Base-by-base conservation (phyloP, 2,797 vertebrate species). In the Coccyzus lansbergi region DNA sequence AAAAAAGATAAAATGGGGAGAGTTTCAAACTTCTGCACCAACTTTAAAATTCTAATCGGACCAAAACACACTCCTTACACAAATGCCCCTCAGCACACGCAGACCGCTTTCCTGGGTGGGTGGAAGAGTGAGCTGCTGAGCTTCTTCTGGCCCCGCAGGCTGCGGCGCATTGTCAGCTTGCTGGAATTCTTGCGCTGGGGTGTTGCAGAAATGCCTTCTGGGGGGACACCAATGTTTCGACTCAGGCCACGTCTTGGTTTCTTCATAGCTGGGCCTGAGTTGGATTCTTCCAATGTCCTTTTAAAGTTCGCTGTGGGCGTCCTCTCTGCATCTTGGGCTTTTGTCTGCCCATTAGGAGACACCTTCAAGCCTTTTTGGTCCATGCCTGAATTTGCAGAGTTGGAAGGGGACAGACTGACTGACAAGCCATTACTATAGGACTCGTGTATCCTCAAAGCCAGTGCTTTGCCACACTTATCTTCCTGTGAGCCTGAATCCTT, bases 31-130 rank as follows among this genome's bases (percentile, higher is more conserved):
- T 75, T 65, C 86, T 31, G 95, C 93, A 86, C 81, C 92, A 80
- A 96, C 83, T 91, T 95, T 22, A 62, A 87, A 94, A 91, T 83
- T 82, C 91, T 82, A 79, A 92, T 25, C 52, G 9, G 74, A 72
- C 49, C 58, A 33, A 60, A 74, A 25, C 6, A 24, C 79, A 26
- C 60, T 52, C 42, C 42, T 69, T 55, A 51, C 71, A 31, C 49
- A 74, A 26, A 62, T 1, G 56, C 34, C 56, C 56, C 90, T 98
- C 98, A 99, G 97, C 98, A 99, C 6, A 99, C 99, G 26, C 99
- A 99, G 79, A 99, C 98, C 1, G 98, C 98, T 92, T 99, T 99
- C 78, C 98, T 94, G 71, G 98, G 98, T 75, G 98, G 98, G 49
- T 99, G 99, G 75, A 99, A 98, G 70, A 99, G 97, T 0, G 98